Conservation (phyloP, 2,113 vertebrate genomes). For the Pterocles orientalis region DNA sequence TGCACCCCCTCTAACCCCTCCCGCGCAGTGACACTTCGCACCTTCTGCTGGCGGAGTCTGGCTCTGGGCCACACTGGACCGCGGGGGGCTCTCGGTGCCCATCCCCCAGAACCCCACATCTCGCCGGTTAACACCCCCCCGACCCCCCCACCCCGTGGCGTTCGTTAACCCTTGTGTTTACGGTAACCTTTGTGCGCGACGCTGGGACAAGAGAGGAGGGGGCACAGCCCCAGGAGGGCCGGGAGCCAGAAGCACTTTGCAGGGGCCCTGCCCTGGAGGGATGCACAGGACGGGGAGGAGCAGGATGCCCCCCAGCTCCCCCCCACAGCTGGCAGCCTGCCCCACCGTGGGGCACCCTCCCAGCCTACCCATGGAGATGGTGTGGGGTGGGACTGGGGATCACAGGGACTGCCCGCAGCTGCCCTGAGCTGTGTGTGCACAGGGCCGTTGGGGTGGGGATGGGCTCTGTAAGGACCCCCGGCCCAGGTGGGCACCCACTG, state of each 20-base stretch:
- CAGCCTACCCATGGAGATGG: not conserved
- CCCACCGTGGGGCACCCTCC: not conserved
- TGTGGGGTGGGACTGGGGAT: not conserved
- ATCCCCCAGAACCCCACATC: not conserved
- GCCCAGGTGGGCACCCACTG: not conserved
- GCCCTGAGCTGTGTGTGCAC: not conserved
- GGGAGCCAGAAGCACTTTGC: slow-evolving; percentile 32
- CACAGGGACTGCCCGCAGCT: accelerated
- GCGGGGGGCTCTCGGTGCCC: slow-evolving; percentile 29
- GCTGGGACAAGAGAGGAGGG: slow-evolving; percentile 63
- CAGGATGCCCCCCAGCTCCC: not conserved
- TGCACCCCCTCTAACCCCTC: slow-evolving; percentile 42
- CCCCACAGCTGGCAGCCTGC: not conserved
- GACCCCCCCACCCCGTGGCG: not conserved
- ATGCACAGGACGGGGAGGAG: not conserved
- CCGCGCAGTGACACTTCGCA: slow-evolving; percentile 38
- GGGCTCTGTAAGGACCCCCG: not conserved
- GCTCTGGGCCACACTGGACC: slow-evolving; percentile 47
- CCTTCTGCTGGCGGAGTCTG: slow-evolving; percentile 71
- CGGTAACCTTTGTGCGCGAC: slow-evolving; percentile 49
- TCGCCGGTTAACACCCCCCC: not conserved
- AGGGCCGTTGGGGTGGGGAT: not conserved
- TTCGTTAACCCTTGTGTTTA: slow-evolving; percentile 67
- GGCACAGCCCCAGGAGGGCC: not conserved
- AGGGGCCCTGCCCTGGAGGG: not conserved